Evolutionary conservation across 2,113 vertebrate species (phyloP).

Genomic region (Oplegnathus fasciatus): DNA sequence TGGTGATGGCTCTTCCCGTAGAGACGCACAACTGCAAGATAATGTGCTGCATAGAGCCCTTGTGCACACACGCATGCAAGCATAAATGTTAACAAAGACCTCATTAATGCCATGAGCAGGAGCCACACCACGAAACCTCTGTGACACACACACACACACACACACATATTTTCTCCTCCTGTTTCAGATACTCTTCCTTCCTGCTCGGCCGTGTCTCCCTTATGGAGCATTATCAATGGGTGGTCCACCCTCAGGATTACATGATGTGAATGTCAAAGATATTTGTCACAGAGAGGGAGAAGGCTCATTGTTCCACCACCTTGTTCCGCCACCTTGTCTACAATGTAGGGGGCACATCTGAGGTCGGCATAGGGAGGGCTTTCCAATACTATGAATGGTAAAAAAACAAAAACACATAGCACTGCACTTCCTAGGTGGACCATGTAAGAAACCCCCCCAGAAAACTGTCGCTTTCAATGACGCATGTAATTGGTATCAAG

Average conservation of each 20-base stretch:
- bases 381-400: neutral
- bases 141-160: neutral
- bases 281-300: neutral
- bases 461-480: neutral
- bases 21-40: constrained; percentile 38
- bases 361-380: neutral
- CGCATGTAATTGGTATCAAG: neutral
- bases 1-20: constrained; percentile 60
- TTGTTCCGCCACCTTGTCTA: neutral
- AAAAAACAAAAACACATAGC: neutral
- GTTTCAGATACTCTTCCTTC: neutral
- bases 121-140: neutral
- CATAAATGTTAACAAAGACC: constrained; percentile 34
- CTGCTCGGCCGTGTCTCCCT: neutral
- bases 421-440: no score
- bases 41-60: constrained; percentile 22
- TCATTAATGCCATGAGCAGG: neutral
- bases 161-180: neutral
- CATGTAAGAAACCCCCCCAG: no score
- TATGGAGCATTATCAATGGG: neutral
- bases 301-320: neutral
- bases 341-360: neutral
- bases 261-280: neutral
- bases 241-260: neutral
- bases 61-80: neutral